phyloP scores from a whole-genome alignment of 2,113 vertebrate species.

The Crotalus tigris region DNA sequence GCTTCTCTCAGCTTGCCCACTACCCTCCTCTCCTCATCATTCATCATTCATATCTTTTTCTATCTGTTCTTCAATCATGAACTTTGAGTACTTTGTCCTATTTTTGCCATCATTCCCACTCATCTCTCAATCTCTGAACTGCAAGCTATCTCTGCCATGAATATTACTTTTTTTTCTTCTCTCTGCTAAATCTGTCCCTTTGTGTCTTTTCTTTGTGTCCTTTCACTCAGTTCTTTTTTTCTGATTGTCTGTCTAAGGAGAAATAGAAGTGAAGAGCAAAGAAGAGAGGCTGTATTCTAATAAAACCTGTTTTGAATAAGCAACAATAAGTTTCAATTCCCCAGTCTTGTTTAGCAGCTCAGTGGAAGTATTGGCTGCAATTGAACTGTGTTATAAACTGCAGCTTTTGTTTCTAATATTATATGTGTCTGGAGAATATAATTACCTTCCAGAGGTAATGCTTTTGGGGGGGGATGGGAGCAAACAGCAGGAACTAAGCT shows the following conservation, averaged over 20 bases:
- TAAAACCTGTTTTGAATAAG: neutral
- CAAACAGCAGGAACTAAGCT: constrained; percentile 8
- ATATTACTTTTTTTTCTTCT: neutral
- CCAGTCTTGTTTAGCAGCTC: neutral
- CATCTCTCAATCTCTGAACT: neutral
- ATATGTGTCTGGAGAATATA: neutral
- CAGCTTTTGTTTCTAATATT: constrained; percentile 5
- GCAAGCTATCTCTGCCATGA: neutral
- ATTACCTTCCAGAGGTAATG: neutral
- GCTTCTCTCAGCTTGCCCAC: neutral
- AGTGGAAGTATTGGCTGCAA: neutral
- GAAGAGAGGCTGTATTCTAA: neutral
- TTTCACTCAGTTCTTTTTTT: neutral
- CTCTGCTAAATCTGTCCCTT: neutral
- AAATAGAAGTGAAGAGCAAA: neutral
- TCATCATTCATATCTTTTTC: neutral
- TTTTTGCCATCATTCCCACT: neutral
- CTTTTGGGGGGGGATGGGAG: neutral
- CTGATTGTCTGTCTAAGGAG: neutral
- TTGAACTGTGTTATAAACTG: neutral
- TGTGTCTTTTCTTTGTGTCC: neutral
- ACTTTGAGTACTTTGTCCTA: neutral
- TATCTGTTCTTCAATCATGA: neutral
- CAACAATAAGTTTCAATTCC: neutral
- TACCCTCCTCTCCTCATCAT: neutral